Percentiles rank a stretch among this genome's conserved stretches.
phyloP scores from a whole-genome alignment of 2,888 invertebrate genomes.

The Rosalia funebris region DNA sequence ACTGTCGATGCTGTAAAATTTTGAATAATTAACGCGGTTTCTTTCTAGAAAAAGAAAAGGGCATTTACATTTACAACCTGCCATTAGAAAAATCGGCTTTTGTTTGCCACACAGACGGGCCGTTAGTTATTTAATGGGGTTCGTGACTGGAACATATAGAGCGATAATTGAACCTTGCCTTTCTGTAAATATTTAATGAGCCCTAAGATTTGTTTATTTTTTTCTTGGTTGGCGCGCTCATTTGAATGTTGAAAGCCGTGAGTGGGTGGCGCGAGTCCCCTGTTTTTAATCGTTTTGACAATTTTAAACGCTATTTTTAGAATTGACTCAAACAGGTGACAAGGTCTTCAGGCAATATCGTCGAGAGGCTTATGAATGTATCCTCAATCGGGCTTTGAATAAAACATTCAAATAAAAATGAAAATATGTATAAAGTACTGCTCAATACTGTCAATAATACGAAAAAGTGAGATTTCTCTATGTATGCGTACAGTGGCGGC shows the following conservation, averaged over 20 bases:
- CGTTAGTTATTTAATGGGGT: slow-evolving; percentile 19
- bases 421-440: no score
- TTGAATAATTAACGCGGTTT: slow-evolving; percentile 12
- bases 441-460: no score
- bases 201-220: background rate
- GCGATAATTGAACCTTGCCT: slow-evolving; percentile 24
- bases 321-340: no score
- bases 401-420: no score
- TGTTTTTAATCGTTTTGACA: no score
- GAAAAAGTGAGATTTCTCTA: no score
- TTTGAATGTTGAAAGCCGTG: background rate
- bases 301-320: no score
- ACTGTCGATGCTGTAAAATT: slow-evolving; percentile 17
- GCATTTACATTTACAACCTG: slow-evolving; percentile 18
- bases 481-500: no score
- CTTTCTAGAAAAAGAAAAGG: slow-evolving; percentile 3
- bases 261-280: no score
- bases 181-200: slow-evolving; percentile 11
- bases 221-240: background rate
- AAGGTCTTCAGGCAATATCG: no score
- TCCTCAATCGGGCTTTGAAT: no score
- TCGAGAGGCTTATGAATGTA: no score
- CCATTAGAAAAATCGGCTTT: slow-evolving; percentile 18
- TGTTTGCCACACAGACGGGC: slow-evolving; percentile 15
- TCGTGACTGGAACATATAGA: slow-evolving; percentile 27